These are phyloP conservation scores for Atherinosoma microstoma DNA, from an alignment of 2,797 vertebrate species.

Conservation along the genomic window DNA sequence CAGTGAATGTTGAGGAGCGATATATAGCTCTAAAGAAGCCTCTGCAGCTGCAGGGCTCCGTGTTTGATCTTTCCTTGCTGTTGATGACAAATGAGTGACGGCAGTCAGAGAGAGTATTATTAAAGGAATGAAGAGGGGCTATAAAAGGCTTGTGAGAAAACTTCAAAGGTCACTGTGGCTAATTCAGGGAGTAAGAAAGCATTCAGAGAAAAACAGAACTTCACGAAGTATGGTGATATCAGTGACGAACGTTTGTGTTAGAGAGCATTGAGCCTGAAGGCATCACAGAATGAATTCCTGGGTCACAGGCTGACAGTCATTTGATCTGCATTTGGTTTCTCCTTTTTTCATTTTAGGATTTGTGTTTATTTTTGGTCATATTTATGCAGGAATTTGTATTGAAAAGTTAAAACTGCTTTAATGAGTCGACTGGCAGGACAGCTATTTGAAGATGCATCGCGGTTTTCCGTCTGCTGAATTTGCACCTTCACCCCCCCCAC, in stretches of 20 bases:
- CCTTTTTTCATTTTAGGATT: background rate
- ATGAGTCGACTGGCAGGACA: conserved; percentile 44
- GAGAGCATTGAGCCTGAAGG: conserved; percentile 39
- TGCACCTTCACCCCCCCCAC: conserved; percentile 45
- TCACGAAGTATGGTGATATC: conserved; percentile 59
- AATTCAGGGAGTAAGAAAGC: conserved; percentile 59
- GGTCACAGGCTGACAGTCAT: conserved; percentile 35
- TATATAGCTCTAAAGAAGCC: conserved; percentile 26
- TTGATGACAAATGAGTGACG: conserved; percentile 41
- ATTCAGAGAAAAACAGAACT: conserved; percentile 63
- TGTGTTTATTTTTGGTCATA: conserved; percentile 11
- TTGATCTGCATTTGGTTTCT: conserved; percentile 15
- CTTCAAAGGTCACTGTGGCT: conserved; percentile 64
- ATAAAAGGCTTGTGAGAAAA: conserved; percentile 41
- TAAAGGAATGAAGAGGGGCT: conserved; percentile 40
- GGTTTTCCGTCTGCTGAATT: conserved; percentile 65
- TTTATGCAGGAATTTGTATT: conserved; percentile 30
- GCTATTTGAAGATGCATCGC: conserved; percentile 56
- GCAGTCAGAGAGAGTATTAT: conserved; percentile 38
- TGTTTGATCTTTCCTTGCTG: conserved; percentile 54
- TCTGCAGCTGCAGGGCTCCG: conserved; percentile 10
- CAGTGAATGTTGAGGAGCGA: conserved; percentile 24
- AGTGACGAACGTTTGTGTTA: conserved; percentile 39
- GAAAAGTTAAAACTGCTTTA: conserved; percentile 34
- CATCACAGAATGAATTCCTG: conserved; percentile 20